A percentile compares a stretch with the other conserved stretches of the same genome.
These are phyloP conservation scores for Crocidura indochinensis DNA, from an alignment of 2,797 vertebrate genomes.

Conservation along the genomic window DNA sequence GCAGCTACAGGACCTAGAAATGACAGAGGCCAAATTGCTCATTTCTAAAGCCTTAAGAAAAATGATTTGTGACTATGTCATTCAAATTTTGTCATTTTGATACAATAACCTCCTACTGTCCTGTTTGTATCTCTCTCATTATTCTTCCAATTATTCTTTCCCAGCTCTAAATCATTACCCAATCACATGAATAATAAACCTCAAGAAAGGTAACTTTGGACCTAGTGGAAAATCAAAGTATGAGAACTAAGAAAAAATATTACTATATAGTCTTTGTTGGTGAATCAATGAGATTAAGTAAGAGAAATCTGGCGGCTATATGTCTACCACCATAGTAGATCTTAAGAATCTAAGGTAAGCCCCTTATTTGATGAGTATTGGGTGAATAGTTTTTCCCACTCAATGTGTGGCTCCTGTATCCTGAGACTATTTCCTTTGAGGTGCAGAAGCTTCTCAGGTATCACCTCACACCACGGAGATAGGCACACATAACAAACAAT, in stretches of 20 bases:
- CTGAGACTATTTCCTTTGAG: too few species aligned
- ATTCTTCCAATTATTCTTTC: conserved; percentile 29
- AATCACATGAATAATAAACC: conserved; percentile 20
- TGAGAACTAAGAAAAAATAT: not conserved
- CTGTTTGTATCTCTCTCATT: not conserved
- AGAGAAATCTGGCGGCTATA: not conserved
- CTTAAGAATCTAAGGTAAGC: too few species aligned
- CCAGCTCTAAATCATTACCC: not conserved
- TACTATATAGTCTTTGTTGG: not conserved
- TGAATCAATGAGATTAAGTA: not conserved
- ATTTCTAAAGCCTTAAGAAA: conserved; percentile 21
- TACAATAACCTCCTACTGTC: not conserved
- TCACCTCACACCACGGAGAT: too few species aligned
- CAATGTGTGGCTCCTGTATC: too few species aligned
- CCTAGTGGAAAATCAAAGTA: not conserved
- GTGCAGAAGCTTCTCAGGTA: too few species aligned
- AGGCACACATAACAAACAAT: too few species aligned
- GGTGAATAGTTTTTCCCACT: too few species aligned
- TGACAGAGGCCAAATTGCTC: conserved; percentile 25
- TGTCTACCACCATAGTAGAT: not conserved
- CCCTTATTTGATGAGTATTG: too few species aligned
- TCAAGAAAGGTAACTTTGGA: not conserved
- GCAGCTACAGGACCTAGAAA: not conserved
- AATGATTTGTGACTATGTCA: conserved; percentile 41
- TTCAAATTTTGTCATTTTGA: conserved; percentile 1